Base-by-base conservation (phyloP, 2,113 vertebrate genomes). In the Zingel zingel region DNA sequence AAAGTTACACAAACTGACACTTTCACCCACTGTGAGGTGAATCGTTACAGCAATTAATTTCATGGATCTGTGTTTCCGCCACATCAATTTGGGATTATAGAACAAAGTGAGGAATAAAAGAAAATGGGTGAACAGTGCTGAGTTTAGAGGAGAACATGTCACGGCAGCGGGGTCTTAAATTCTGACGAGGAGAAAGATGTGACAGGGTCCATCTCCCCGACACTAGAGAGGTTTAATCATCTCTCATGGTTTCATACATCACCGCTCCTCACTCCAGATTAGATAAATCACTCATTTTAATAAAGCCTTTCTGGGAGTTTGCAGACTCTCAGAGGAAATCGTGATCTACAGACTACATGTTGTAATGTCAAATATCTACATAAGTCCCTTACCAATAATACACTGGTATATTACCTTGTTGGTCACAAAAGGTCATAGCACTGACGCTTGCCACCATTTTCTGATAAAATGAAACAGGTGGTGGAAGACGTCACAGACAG, bases 211-310 rank as follows among this genome's bases (percentile, higher is more conserved):
- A 75, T 86, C 84, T 85, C 82, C 25, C 74, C 67, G 82, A 82
- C 81, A 84, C 78, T 61, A 36, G 64, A 83, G 64, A 67, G 62
- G 68, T 82, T 87, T 88, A 89, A 91, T 92, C 82, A 83, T 85
- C 74, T 79, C 86, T 82, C 70, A 45, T 84, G 68, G 54, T 69
- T 82, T 85, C 81, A 86, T 79, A 76, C 84, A 81, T 83, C 88
- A 83, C 66, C 61, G 63, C 81, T 54, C 76, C 30, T 69, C 59
- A 8, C 76, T 83, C 65, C 71, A 74, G 71, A 82, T 84, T 70
- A 82, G 68, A 89, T 90, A 86, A 89, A 90, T 92, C 89, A 86
- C 78, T 76, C 57, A 65, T 82, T 87, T 86, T 82, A 88, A 86
- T 89, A 80, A 85, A 85, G 86, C 72, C 69, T 82, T 81, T 74